These are phyloP conservation scores for Eulithis prunata DNA, from an alignment of 2,888 invertebrate genomes.

Conservation along the genomic window DNA sequence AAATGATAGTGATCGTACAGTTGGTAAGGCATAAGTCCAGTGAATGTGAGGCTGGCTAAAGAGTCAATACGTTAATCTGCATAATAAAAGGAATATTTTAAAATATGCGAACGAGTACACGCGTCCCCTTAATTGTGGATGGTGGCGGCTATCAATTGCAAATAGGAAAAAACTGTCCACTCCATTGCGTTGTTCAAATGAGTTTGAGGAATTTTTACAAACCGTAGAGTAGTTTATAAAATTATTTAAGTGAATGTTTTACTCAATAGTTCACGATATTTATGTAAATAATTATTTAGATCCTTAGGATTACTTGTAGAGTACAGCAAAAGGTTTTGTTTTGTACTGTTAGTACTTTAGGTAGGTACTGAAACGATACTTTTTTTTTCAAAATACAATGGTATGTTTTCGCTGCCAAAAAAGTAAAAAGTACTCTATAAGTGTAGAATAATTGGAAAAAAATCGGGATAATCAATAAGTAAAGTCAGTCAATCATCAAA, in stretches of 20 bases:
- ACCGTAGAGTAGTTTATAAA: slow-evolving; percentile 11
- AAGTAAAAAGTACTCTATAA: too few species aligned
- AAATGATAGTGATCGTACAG: slow-evolving; percentile 12
- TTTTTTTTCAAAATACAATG: too few species aligned
- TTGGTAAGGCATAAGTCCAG: slow-evolving; percentile 44
- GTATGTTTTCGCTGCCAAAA: too few species aligned
- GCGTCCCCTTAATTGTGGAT: slow-evolving; percentile 73
- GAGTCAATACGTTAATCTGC: slow-evolving; percentile 81
- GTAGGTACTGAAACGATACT: too few species aligned
- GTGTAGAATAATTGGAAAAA: too few species aligned
- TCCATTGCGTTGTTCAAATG: slow-evolving; percentile 66
- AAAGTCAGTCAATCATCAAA: neutral
- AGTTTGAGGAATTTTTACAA: slow-evolving; percentile 63
- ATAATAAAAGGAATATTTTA: slow-evolving; percentile 78
- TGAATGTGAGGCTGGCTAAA: slow-evolving; percentile 47
- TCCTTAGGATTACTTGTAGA: too few species aligned
- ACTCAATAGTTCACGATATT: too few species aligned
- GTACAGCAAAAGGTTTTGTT: neutral
- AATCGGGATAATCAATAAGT: too few species aligned
- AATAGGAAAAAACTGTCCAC: slow-evolving; percentile 78
- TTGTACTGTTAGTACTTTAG: too few species aligned
- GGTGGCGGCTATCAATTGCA: slow-evolving; percentile 79
- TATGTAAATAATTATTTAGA: too few species aligned
- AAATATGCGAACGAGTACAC: slow-evolving; percentile 69
- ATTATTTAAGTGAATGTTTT: too few species aligned